These are phyloP conservation scores for Sylvietta virens DNA, from an alignment of 2,113 vertebrate genomes.

Conservation along the genomic window DNA sequence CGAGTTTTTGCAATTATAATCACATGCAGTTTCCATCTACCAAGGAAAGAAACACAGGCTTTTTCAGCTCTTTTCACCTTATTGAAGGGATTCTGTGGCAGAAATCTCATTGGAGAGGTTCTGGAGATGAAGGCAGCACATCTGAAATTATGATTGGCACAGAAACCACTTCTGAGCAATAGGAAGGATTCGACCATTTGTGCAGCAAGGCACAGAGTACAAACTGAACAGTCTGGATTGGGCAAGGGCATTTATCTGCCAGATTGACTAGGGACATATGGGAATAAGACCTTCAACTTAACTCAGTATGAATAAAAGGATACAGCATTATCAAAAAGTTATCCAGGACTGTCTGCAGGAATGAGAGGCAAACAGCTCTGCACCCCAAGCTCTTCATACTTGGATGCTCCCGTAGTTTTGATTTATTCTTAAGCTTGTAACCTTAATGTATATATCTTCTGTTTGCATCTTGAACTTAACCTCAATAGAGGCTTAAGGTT, in stretches of 20 bases:
- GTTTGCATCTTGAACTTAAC: not conserved
- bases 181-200: not conserved
- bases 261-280: not conserved
- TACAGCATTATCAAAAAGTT: not conserved
- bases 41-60: not conserved
- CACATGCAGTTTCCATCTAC: not conserved
- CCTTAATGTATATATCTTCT: not conserved
- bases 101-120: not conserved
- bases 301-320: not conserved
- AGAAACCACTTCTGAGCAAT: not conserved
- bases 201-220: not conserved
- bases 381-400: not conserved
- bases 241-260: not conserved
- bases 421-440: not conserved
- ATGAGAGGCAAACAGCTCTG: not conserved
- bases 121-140: not conserved
- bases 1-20: not conserved
- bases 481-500: not conserved
- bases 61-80: not conserved
- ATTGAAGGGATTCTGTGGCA: not conserved
- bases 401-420: not conserved
- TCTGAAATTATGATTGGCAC: not conserved
- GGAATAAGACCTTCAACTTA: not conserved
- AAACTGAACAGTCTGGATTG: accelerated
- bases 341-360: not conserved